phyloP scores from a whole-genome alignment of 2,888 invertebrate species.

The Mesorhabditis spiculigera region DNA sequence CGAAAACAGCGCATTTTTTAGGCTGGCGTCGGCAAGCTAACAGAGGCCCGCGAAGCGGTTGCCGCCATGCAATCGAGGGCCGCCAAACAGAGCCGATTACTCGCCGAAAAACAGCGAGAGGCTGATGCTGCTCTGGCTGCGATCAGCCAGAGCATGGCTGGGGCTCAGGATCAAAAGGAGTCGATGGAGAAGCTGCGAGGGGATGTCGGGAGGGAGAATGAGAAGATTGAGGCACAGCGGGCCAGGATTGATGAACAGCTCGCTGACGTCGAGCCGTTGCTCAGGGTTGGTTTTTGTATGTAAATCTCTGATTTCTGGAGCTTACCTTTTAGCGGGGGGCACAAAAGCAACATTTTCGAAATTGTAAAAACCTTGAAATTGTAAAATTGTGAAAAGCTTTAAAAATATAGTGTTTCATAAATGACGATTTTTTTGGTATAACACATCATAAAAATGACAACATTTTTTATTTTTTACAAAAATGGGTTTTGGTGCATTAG shows the following conservation, averaged over 20 bases:
- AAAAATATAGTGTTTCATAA: too few relatives aligned
- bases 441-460: too few relatives aligned
- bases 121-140: constrained; percentile 85
- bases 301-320: background rate
- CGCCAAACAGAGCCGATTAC: constrained; percentile 73
- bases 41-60: constrained; percentile 81
- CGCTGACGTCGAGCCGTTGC: constrained; percentile 67
- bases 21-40: constrained; percentile 86
- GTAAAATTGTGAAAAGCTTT: too few relatives aligned
- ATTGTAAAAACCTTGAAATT: too few relatives aligned
- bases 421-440: too few relatives aligned
- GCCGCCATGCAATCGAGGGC: constrained; percentile 82
- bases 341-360: too few relatives aligned
- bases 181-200: constrained; percentile 78
- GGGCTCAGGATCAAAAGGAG: constrained; percentile 83
- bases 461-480: too few relatives aligned
- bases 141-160: constrained; percentile 86
- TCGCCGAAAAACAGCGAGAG: constrained; percentile 80
- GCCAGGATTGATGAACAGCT: constrained; percentile 83
- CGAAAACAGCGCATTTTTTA: constrained; percentile 59
- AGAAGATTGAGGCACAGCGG: constrained; percentile 77
- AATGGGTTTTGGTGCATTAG: too few relatives aligned
- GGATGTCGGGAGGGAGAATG: constrained; percentile 84
- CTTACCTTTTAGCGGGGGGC: too few relatives aligned
- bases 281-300: constrained; percentile 19